Percentiles rank a stretch among this genome's conserved stretches.
These are phyloP conservation scores for Pachyuromys duprasi DNA, from an alignment of 2,797 vertebrate species.

Conservation along the genomic window DNA sequence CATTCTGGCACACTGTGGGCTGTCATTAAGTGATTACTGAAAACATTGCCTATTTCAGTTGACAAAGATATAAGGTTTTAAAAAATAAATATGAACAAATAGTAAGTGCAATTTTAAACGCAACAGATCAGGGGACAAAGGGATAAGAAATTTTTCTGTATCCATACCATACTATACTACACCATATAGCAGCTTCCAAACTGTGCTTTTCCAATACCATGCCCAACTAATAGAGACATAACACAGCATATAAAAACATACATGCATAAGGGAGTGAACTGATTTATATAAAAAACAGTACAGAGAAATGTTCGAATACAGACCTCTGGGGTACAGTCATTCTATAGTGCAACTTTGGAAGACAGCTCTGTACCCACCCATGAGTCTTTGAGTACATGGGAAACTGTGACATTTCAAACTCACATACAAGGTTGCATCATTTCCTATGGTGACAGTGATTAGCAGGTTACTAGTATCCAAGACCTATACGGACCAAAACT, in stretches of 20 bases:
- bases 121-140: slow-evolving; percentile 14
- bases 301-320: neutral
- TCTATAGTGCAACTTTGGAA: neutral
- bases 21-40: slow-evolving; percentile 52
- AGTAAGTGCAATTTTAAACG: slow-evolving; percentile 10
- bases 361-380: neutral
- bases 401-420: neutral
- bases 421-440: neutral
- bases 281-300: neutral
- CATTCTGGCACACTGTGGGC: neutral
- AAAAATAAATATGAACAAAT: neutral
- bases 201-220: neutral
- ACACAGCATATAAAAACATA: neutral
- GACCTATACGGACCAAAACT: neutral
- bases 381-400: neutral
- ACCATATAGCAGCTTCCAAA: neutral
- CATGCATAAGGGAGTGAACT: neutral
- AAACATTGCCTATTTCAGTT: neutral
- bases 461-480: neutral
- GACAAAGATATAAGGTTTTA: slow-evolving; percentile 32
- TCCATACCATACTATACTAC: neutral
- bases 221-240: neutral
- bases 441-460: neutral
- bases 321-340: neutral
- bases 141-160: neutral